Evolutionary conservation across 2,888 invertebrate species (phyloP), one percentile per base, ranked within the genome.

Genomic region (Synanthedon vespiformis): DNA sequence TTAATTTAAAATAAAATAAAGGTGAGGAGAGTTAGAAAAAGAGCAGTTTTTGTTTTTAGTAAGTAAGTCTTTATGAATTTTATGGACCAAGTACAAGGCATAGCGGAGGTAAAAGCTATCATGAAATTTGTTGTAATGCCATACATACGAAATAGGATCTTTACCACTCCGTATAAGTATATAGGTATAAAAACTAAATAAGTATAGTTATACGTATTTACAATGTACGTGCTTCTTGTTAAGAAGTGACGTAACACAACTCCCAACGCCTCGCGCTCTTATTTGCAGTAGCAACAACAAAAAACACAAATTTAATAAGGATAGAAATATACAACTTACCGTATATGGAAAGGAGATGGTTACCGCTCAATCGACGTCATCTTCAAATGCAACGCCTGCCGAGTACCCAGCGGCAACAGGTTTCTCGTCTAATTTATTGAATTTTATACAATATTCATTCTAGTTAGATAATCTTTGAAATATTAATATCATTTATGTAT

Each of bases 301-400:
- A 70, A 72, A 74, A 70, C 67, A 62, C 60, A 54, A 67, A 68
- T 74, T 74, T 71, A 71, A 77, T 61, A 73, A 72, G 69, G 82
- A 83, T 63, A 74, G 80, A 65, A 53, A 67, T 69, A 82, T 74
- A 67, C 67, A 75, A 70, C 71, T 76, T 74, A 70, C 80, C 72
- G 63, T 80, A 74, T 68, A 80, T 68, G 68, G 71, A 78, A 88
- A 77, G 70, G 78, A 81, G 87, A 87, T 68, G 76, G 79, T 74
- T 67, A 69, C 72, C 77, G 65, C 61, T 74, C 69, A 67, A 72
- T 79, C 71, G 67, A 65, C 70, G 76, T 78, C 84, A 79, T 79
- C 87, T 81, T 80, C 70, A 65, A 85, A 74, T 70, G 74, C 70
- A 70, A 68, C 72, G 69, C 63, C 67, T 75, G 77, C 72, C 62